These are phyloP conservation scores for Micromesistius poutassou DNA, from an alignment of 2,797 vertebrate species.

Conservation along the genomic window DNA sequence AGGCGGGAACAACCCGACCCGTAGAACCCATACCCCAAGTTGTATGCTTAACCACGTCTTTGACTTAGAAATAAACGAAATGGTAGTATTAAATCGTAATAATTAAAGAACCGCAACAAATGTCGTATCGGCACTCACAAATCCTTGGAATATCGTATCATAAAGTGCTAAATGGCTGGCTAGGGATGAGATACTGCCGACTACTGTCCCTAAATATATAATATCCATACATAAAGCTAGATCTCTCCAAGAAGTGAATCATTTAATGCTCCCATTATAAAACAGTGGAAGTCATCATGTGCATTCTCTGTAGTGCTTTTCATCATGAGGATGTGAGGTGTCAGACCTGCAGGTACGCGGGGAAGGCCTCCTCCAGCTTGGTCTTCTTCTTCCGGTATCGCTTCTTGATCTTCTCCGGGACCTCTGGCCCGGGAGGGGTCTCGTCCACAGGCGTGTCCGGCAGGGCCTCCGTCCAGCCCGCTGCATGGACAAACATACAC, in stretches of 20 bases:
- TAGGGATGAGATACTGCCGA: no score
- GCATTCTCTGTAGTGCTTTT: neutral
- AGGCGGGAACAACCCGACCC: no score
- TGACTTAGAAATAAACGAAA: neutral
- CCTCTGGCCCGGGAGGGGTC: conserved; percentile 78
- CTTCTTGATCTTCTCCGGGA: conserved; percentile 93
- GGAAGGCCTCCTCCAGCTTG: conserved; percentile 96
- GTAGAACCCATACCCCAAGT: neutral
- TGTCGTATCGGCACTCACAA: neutral
- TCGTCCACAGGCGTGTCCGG: conserved; percentile 85
- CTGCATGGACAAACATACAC: neutral
- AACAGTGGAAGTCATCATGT: neutral
- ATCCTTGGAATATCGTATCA: neutral
- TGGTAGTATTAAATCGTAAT: neutral
- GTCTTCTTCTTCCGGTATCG: conserved; percentile 98
- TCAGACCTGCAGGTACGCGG: conserved; percentile 90
- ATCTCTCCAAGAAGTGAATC: neutral
- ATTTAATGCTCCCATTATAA: neutral
- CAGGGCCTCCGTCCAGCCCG: conserved; percentile 86
- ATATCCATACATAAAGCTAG: neutral
- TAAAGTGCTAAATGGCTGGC: no score
- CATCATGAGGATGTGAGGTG: neutral
- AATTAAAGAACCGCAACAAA: neutral
- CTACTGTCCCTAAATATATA: neutral
- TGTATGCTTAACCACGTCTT: neutral